Base-by-base conservation (phyloP, 2,888 invertebrate species). In the Chamaedrilus cognettii region DNA sequence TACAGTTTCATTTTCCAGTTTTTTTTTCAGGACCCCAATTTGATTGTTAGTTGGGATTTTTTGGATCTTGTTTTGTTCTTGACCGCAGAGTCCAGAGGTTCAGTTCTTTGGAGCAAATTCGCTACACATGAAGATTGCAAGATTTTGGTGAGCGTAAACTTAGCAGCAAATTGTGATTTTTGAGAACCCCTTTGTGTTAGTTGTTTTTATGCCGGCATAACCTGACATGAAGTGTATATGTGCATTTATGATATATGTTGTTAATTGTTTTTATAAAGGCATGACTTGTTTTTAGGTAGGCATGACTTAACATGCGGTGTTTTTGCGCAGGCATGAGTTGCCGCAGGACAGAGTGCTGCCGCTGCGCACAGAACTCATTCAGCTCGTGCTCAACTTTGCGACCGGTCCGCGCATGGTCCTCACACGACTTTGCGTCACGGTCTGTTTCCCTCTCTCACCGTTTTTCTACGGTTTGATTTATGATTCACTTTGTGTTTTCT, bases 81-180 rank as follows among this genome's bases (percentile, higher is more conserved):
- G 23, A 26, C 86, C 87, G 57, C 82, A 94, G 93, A 87, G 88
- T 65, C 89, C 90, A 72, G 95, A 95, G 86, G 91, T 94, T 35
- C 95, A 96, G 84, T 96, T 94, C 85, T 96, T 93, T 87, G 96
- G 92, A 65, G 96, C 96, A 3, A 92, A 92, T 33, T 33, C 64
- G 28, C 60, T 96, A 30, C 92, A 96, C 78, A 89, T 90, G 0
- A 96, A 96, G 83, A 88, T 96, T 61, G 88, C 92, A 76, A 90
- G 92, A 79, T 90, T 90, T 79, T 96, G 94, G 84, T 83, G 42
- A 67, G 71, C 57, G 42, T 23, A 15, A n/a, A 35, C n/a, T 26
- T 26, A 15, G 3, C 11, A 28, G 28, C n/a, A n/a, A n/a, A 49
- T 28, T 49, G 19, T 33, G 15, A 23, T 52, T 64, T 63, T 42